Base-by-base conservation (phyloP, 2,113 vertebrate genomes). In the Labeo catla region DNA sequence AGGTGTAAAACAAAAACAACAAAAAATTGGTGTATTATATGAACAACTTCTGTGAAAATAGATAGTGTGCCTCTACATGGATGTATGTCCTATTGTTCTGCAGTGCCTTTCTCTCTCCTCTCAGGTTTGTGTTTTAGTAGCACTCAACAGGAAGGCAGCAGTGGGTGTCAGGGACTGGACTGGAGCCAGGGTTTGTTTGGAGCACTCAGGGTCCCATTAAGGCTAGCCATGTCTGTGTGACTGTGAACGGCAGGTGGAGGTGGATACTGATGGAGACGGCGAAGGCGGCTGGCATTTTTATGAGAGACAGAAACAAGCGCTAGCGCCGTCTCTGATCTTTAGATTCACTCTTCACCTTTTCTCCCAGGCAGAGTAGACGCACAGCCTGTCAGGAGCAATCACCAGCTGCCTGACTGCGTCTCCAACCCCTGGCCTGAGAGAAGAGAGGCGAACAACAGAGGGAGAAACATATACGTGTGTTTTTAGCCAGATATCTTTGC, bases 291-390 rank as follows among this genome's bases (percentile, higher is more conserved):
- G 88, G 52, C 86, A 87, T 89, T 89, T 86, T 87, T 87, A 73
- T 23, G 65, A 87, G 72, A 76, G 72, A 74, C 61, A 73, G 78
- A 50, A 87, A 85, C 83, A 80, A 66, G 83, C n/a, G 6, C 63
- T 78, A 28, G 61, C 13, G 12, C 54, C 21, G 49, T 74, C 83
- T 79, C 47, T 85, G 86, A 87, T 83, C 84, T 87, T 89, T 77
- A 76, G 23, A 9, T 89, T 85, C 84, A 45, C 85, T 78, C 54
- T 83, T 89, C 88, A 89, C 83, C 83, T 89, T 89, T 89, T 85
- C 83, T 87, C 47, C 19, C 88, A 83, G 86, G 86, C 86, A 19
- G 65, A 83, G 65, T 78, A 36, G 45, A 89, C 57, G 49, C 61
- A 4, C 76, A 68, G 45, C 15, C 80, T 89, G 88, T 87, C 88